A percentile compares a stretch with the other conserved stretches of the same genome.
Conservation (phyloP, 2,888 invertebrate species). For the Melanophora roralis region DNA sequence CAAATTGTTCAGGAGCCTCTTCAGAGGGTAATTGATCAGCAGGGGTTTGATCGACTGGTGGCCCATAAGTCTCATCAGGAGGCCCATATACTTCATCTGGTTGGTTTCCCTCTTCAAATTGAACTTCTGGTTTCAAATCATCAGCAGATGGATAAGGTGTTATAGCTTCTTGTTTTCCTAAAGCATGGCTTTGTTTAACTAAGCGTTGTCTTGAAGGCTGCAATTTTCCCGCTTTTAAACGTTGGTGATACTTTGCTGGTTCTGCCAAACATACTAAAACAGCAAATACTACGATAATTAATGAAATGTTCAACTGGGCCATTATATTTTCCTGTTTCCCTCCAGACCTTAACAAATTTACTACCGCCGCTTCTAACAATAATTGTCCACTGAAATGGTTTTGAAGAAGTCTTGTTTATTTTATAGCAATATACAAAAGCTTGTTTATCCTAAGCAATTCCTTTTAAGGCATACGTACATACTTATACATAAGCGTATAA, state of each 20-base stretch:
- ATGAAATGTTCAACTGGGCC: slow-evolving; percentile 35
- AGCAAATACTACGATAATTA: slow-evolving; percentile 52
- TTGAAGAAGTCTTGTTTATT: no score
- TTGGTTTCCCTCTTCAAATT: slow-evolving; percentile 63
- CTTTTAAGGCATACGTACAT: no score
- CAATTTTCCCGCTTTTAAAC: slow-evolving; percentile 64
- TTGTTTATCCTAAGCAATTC: no score
- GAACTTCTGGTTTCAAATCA: slow-evolving; percentile 69
- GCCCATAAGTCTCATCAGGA: slow-evolving; percentile 67
- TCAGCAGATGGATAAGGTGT: slow-evolving; percentile 71
- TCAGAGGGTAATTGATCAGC: slow-evolving; percentile 61
- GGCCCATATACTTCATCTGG: slow-evolving; percentile 71
- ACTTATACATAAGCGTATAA: no score
- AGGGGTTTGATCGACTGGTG: slow-evolving; percentile 58
- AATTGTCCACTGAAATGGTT: no score
- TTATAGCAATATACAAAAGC: no score
- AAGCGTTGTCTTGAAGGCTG: slow-evolving; percentile 56
- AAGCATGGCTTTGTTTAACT: slow-evolving; percentile 58
- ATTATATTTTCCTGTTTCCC: not conserved
- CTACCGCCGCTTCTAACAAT: no score
- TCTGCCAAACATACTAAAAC: slow-evolving; percentile 55
- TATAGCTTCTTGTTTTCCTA: slow-evolving; percentile 67
- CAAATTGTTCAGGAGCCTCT: slow-evolving; percentile 62
- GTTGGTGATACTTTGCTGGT: slow-evolving; percentile 53
- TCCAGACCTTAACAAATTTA: no score